These are phyloP conservation scores for Ypsolopha sequella DNA, from an alignment of 2,888 invertebrate species.

Conservation along the genomic window DNA sequence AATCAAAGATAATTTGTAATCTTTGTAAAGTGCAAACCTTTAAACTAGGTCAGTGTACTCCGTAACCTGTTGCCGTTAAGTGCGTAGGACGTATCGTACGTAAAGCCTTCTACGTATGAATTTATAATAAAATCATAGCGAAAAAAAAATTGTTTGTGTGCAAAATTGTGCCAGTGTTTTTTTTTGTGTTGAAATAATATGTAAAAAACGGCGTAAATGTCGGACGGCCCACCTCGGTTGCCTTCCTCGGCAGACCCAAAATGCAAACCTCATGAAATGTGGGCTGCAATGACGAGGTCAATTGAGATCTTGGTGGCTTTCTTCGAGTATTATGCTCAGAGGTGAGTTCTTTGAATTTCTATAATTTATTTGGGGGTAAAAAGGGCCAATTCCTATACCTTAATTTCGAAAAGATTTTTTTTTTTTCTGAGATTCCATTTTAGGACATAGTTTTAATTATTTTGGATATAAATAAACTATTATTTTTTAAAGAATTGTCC, in stretches of 20 bases:
- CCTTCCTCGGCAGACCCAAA: slow-evolving; percentile 44
- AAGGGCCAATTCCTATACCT: too few species aligned
- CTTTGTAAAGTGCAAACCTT: not conserved
- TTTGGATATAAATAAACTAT: too few species aligned
- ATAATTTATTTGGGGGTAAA: not conserved
- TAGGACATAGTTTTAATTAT: too few species aligned
- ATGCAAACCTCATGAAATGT: slow-evolving; percentile 76
- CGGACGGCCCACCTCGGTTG: slow-evolving; percentile 45
- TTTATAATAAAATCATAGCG: not conserved
- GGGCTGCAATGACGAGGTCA: slow-evolving; percentile 85
- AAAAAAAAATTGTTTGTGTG: not conserved
- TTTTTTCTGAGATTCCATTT: too few species aligned
- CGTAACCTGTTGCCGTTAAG: slow-evolving; percentile 26
- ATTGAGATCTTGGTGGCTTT: slow-evolving; percentile 85
- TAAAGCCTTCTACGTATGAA: not conserved
- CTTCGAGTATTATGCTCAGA: slow-evolving; percentile 85
- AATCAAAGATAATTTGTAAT: not conserved
- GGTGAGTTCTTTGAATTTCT: slow-evolving; percentile 52
- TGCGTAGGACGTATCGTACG: slow-evolving; percentile 18
- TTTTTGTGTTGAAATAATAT: slow-evolving; percentile 16
- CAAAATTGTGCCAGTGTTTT: slow-evolving; percentile 4
- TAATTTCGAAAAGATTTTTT: too few species aligned
- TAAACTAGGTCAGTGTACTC: slow-evolving; percentile 22
- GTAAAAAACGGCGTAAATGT: slow-evolving; percentile 35
- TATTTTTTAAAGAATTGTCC: too few species aligned